Evolutionary conservation across 35 echinoderm and acorn worm species (phyloP), one percentile per base, ranked within the genome.

Genomic region (Apostichopus californicus): DNA sequence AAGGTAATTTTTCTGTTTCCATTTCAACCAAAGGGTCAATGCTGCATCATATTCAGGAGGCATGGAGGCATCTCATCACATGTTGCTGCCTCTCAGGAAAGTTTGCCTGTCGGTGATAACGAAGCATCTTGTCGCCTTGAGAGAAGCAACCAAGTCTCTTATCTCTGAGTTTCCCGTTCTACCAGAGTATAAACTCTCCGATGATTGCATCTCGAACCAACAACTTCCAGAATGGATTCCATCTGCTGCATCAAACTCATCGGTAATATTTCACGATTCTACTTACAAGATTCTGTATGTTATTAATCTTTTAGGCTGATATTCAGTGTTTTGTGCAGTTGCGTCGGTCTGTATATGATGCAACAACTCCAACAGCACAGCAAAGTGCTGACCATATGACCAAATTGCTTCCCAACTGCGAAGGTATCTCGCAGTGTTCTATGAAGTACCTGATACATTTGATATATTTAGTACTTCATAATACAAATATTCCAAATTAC

Each of bases 191-290:
- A 59, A 78, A 22, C 72, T 91, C 22, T 59, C 89, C 1, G 77
- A 34, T 17, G 92, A 94, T 73, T 64, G 87, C 11, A 78, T 94
- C 57, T 78, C 71, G 15, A 94, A 94, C 77, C 87, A 94, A 34
- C 23, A 77, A 14, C 71, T 88, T 23, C 72, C 86, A 79, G 92
- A 73, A 11, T 77, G 86, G 64, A 64, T 94, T 28, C 10, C 34
- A 64, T 57, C 20, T 21, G 73, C 17, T 14, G 86, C 85, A 54
- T 13, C 73, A 20, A 78, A 79, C 10, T 25, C 60, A 22, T 25
- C 79, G 86, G 92, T 94, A 90, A 18, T 26, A 18, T 66, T 8
- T 73, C 58, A 61, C 1, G 0, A 61, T 61, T 61, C 58, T 61
- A 11, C 58, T 61, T 1, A 61, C 12, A 61, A 9, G 12, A 9